A percentile compares a stretch with the other conserved stretches of the same genome.
Evolutionary conservation across 2,888 invertebrate species (phyloP).

Genomic region (Eutolmus rufibarbis): DNA sequence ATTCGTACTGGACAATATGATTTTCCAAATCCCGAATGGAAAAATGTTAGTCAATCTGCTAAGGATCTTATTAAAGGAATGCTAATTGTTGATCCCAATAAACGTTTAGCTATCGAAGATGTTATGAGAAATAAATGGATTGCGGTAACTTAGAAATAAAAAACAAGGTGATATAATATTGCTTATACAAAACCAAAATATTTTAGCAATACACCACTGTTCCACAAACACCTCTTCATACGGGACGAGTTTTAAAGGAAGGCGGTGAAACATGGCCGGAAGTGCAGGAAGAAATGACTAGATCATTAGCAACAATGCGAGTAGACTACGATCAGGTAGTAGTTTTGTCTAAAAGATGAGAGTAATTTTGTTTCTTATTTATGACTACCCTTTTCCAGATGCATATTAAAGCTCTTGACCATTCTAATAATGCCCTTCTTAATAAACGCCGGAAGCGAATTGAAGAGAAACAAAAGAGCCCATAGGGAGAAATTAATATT

Average conservation of each 20-base stretch:
- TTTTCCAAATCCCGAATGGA: constrained; percentile 96
- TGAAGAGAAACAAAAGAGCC: constrained; percentile 52
- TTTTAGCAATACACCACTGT: constrained; percentile 76
- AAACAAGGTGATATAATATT: not conserved
- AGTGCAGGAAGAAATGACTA: constrained; percentile 98
- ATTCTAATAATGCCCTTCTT: constrained; percentile 90
- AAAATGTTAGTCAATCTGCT: constrained; percentile 90
- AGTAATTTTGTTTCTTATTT: not conserved
- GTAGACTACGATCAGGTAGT: constrained; percentile 92
- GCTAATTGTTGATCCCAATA: constrained; percentile 91
- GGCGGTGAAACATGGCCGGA: constrained; percentile 95
- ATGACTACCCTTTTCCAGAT: constrained; percentile 65
- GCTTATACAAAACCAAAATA: not conserved
- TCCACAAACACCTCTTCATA: constrained; percentile 94
- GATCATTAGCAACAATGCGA: constrained; percentile 96
- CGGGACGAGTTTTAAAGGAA: constrained; percentile 86
- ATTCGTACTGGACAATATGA: constrained; percentile 92
- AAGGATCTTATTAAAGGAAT: constrained; percentile 95
- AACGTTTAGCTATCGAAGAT: constrained; percentile 88
- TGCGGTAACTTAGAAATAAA: constrained; percentile 68
- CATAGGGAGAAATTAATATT: not conserved
- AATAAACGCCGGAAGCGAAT: constrained; percentile 78
- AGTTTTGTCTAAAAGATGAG: not conserved
- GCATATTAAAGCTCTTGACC: constrained; percentile 90
- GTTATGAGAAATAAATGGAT: constrained; percentile 91